These are phyloP conservation scores for Eurytoma adleriae DNA, from an alignment of 2,888 invertebrate genomes.

Conservation along the genomic window DNA sequence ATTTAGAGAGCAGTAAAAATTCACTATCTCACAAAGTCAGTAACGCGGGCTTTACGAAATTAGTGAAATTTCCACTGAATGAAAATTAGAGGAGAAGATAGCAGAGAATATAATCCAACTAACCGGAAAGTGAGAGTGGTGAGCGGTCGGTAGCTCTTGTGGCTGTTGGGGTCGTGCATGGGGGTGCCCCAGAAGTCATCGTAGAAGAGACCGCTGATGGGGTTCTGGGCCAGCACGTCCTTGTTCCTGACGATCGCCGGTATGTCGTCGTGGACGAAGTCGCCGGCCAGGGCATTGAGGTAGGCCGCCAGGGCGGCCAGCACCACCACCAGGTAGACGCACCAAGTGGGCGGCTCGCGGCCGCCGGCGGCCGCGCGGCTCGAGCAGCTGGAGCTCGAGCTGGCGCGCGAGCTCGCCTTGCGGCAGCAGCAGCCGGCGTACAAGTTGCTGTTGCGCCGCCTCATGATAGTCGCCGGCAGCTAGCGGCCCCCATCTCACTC, in stretches of 20 bases:
- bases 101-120: slow-evolving; percentile 68
- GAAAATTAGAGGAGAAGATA: not conserved
- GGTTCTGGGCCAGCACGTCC: slow-evolving; percentile 85
- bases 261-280: slow-evolving; percentile 93
- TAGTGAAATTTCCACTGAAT: too few species aligned
- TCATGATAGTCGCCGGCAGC: too few species aligned
- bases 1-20: too few species aligned
- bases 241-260: slow-evolving; percentile 89
- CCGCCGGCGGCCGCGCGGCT: slow-evolving; percentile 67
- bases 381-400: slow-evolving; percentile 14
- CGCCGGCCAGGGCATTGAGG: slow-evolving; percentile 85
- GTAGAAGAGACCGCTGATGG: slow-evolving; percentile 81
- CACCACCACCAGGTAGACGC: slow-evolving; percentile 81
- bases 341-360: slow-evolving; percentile 76
- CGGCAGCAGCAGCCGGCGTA: slow-evolving; percentile 51
- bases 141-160: slow-evolving; percentile 91
- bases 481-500: not conserved
- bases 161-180: slow-evolving; percentile 88
- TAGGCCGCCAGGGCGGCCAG: slow-evolving; percentile 84
- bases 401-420: slow-evolving; percentile 57
- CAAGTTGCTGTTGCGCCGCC: slow-evolving; percentile 68
- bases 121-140: slow-evolving; percentile 91
- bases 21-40: too few species aligned
- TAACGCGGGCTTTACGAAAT: too few species aligned
- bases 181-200: slow-evolving; percentile 95